Base-by-base conservation (phyloP, 2,113 vertebrate genomes). In the Lagopus leucura region DNA sequence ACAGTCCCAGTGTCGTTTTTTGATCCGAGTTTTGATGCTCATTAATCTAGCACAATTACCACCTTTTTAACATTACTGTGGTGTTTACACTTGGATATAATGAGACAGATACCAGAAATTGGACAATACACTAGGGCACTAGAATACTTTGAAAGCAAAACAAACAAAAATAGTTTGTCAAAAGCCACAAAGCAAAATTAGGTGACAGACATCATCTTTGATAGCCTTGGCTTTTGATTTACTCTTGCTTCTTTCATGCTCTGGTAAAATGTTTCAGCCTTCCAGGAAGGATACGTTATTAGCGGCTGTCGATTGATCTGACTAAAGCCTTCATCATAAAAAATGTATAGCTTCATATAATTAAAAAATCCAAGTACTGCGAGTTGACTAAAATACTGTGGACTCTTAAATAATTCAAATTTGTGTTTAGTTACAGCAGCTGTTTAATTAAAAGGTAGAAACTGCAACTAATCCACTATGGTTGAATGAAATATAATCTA, bases 371-470 rank as follows among this genome's bases (percentile, higher is more conserved):
- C 72, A 97, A 96, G 92, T 65, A 65, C 82, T 95, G 82, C 82
- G 71, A 94, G 94, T 94, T 97, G 96, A 96, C 95, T 95, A 94
- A 96, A 97, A 95, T 97, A 97, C 96, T 96, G 94, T 89, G 78
- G 85, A 94, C 95, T 97, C 90, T 96, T 98, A 98, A 98, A 98
- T 98, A 98, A 98, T 98, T 98, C 94, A 98, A 92, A 97, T 97
- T 96, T 95, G 93, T 97, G 96, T 97, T 97, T 98, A 96, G 94
- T 89, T 72, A 96, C 91, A 97, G 96, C 96, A 97, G 96, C 97
- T 98, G 97, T 97, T 98, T 98, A 98, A 98, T 98, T 98, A 98
- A 98, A 98, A 98, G 97, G 97, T 98, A 98, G 96, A 98, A 98
- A 98, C 97, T 97, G 95, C 96, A 98, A 98, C 97, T 98, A 98